These are phyloP conservation scores for Polypterus senegalus DNA, from an alignment of 2,113 vertebrate species.

Conservation along the genomic window DNA sequence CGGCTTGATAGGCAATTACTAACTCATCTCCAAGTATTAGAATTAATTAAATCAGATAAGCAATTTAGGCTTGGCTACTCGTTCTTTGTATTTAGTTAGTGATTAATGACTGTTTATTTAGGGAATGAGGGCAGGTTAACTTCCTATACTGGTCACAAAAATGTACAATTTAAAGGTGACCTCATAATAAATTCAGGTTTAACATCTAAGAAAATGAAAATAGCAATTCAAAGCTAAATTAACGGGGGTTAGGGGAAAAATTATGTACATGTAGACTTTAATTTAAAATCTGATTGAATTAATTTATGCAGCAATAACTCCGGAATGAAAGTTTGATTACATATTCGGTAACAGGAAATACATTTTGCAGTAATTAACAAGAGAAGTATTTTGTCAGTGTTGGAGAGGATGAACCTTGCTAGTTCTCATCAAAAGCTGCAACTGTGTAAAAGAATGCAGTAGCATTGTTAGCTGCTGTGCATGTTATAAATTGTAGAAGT, in stretches of 20 bases:
- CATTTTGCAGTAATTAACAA: constrained; percentile 1
- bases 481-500: too few relatives aligned
- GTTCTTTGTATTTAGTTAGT: constrained; percentile 1
- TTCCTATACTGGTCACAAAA: too few relatives aligned
- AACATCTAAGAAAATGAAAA: too few relatives aligned
- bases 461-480: too few relatives aligned
- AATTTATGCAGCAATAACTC: constrained; percentile 8
- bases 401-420: too few relatives aligned
- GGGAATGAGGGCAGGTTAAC: too few relatives aligned
- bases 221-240: background rate
- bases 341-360: constrained; percentile 7
- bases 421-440: too few relatives aligned
- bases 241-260: background rate
- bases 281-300: constrained; percentile 6
- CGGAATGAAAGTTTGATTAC: constrained; percentile 6
- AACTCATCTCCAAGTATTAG: background rate
- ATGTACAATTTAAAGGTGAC: too few relatives aligned
- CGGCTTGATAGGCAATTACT: background rate
- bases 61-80: constrained; percentile 8
- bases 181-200: too few relatives aligned
- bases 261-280: constrained; percentile 1
- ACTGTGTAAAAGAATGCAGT: too few relatives aligned
- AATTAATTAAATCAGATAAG: constrained; percentile 8
- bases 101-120: constrained; percentile 13
- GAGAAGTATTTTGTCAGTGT: background rate